phyloP scores from a whole-genome alignment of 1,140 invertebrate species.

The Dreissena polymorpha region DNA sequence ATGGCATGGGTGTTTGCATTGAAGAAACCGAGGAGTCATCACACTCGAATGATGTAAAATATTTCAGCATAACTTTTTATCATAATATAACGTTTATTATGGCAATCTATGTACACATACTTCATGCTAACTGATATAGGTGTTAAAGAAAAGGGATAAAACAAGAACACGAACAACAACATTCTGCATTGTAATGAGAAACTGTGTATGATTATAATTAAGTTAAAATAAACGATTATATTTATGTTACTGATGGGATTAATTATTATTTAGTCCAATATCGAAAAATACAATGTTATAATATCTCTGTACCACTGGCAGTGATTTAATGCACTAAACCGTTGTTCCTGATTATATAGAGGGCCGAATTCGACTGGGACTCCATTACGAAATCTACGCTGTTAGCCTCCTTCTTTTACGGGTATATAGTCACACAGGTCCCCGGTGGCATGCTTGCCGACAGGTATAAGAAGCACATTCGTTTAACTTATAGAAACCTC shows the following conservation, averaged over 20 bases:
- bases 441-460: constrained; percentile 86
- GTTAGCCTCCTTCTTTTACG: constrained; percentile 92
- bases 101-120: neutral
- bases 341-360: constrained; percentile 53
- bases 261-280: too few relatives aligned
- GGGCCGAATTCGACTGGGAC: constrained; percentile 89
- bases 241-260: too few relatives aligned
- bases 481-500: neutral
- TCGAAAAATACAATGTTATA: neutral
- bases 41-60: constrained; percentile 19
- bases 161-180: neutral
- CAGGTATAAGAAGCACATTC: constrained; percentile 67
- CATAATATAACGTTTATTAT: neutral
- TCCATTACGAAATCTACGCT: constrained; percentile 88
- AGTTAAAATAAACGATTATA: too few relatives aligned
- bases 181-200: neutral
- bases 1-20: neutral
- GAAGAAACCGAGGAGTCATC: constrained; percentile 7
- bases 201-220: neutral
- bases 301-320: neutral
- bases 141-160: neutral
- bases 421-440: constrained; percentile 87
- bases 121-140: neutral
- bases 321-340: neutral
- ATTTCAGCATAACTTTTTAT: neutral